Evolutionary conservation across 2,797 vertebrate species (phyloP), one percentile per base, ranked within the genome.

Genomic region (Ibycter americanus): DNA sequence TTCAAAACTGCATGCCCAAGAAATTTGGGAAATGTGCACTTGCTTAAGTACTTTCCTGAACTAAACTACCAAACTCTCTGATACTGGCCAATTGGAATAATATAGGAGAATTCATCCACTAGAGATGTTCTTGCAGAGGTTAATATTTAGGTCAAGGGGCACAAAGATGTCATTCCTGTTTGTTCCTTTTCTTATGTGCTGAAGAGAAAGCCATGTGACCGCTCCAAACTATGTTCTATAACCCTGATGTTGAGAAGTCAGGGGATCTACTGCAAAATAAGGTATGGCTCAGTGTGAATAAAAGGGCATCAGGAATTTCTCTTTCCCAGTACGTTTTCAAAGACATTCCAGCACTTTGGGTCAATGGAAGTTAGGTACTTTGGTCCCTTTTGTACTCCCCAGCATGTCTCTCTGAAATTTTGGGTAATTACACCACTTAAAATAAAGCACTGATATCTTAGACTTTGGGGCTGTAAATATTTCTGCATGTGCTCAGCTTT

Each of bases 1-100:
- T 96, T 97, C 79, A 95, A 89, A 96, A 89, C 73, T 91, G 67
- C 77, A 71, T 87, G 78, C 44, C 79, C 78, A 92, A 94, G 58
- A 96, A 95, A 95, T 89, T 32, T 68, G 56, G 56, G 47, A 88
- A 67, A 29, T 51, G 2, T 65, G 9, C 78, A 58, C 26, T 68
- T 85, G 8, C 38, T 65, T 51, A 70, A 66, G 25, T 49, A 44
- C 14, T 59, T 89, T 55, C 26, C 38, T 63, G 44, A 90, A 52
- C 56, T 51, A 25, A 87, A 40, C 49, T 81, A 27, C 49, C 55
- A 74, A 74, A 52, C 11, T 34, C 7, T 66, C 65, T 38, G 36
- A 31, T 46, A 20, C 16, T 23, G 15, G 46, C 6, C 12, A 42
- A 12, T 11, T 42, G 12, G 7, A 56, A 74, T 25, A 61, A 61